These are phyloP conservation scores for Tolmerus cingulatus DNA, from an alignment of 2,888 invertebrate species.

Conservation along the genomic window DNA sequence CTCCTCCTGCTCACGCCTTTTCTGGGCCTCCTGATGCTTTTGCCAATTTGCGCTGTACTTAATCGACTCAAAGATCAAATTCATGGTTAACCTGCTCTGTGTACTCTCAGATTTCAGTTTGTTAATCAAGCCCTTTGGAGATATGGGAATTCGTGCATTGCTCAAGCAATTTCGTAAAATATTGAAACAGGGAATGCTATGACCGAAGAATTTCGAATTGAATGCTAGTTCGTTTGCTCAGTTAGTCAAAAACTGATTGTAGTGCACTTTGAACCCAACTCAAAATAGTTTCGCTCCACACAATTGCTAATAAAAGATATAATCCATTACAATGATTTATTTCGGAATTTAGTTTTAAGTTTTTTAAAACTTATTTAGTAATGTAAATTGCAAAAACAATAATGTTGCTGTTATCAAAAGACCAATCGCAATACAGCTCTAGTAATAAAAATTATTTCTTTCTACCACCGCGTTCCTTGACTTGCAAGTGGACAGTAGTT, in stretches of 20 bases:
- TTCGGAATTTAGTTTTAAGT: no score
- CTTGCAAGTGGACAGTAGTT: no score
- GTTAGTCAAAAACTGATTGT: constrained; percentile 97
- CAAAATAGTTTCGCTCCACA: no score
- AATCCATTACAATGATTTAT: no score
- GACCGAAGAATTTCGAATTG: constrained; percentile 99
- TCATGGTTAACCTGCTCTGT: constrained; percentile 66
- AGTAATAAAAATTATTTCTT: no score
- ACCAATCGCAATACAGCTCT: no score
- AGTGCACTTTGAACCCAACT: no score
- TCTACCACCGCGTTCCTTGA: no score
- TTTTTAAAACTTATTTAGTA: no score
- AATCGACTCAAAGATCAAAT: constrained; percentile 81
- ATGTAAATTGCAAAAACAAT: no score
- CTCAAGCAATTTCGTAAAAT: constrained; percentile 96
- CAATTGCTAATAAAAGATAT: no score
- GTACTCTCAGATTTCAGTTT: constrained; percentile 81
- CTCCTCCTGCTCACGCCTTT: constrained; percentile 92
- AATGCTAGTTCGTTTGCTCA: constrained; percentile 96
- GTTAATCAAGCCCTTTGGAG: constrained; percentile 87
- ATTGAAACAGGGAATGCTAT: constrained; percentile 97
- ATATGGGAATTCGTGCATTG: constrained; percentile 98
- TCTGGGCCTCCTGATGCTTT: constrained; percentile 91
- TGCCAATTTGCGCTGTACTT: constrained; percentile 97
- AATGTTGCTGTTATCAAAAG: no score